Conservation (phyloP, 2,113 vertebrate species). For the Scomber japonicus region DNA sequence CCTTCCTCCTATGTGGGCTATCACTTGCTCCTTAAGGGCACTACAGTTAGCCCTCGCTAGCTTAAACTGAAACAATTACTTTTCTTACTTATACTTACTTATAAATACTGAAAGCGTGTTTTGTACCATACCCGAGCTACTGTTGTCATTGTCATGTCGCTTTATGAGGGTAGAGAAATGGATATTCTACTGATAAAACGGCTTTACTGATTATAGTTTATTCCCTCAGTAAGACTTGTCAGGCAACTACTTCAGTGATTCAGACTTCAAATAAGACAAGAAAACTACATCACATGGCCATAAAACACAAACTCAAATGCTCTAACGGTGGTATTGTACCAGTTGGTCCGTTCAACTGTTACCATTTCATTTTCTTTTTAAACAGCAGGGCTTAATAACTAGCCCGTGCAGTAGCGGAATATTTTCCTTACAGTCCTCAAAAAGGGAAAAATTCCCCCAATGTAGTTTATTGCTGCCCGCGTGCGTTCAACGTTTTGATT, state of each 20-base stretch:
- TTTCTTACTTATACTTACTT: too few species aligned
- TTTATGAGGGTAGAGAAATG: not conserved
- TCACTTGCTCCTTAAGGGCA: not conserved
- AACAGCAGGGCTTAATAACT: not conserved
- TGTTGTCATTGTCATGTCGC: too few species aligned
- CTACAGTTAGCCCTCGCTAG: too few species aligned
- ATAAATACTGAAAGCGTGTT: too few species aligned
- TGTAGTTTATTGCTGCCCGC: accelerated
- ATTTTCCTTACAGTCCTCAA: not conserved
- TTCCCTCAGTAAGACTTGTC: not conserved
- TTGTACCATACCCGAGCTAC: too few species aligned
- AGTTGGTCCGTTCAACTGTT: not conserved
- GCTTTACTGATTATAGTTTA: too few species aligned
- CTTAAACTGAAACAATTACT: not conserved
- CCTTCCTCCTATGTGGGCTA: not conserved
- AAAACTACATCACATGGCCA: not conserved
- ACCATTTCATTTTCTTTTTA: not conserved
- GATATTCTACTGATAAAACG: not conserved
- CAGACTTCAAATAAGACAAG: not conserved
- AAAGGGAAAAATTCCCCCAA: accelerated
- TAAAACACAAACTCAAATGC: not conserved
- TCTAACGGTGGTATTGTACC: not conserved
- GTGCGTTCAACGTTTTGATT: conserved; percentile 6
- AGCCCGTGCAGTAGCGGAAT: too few species aligned
- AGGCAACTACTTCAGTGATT: conserved; percentile 8